These are phyloP conservation scores for Eptatretus atami DNA, from an alignment of 2,797 vertebrate genomes.

Conservation along the genomic window DNA sequence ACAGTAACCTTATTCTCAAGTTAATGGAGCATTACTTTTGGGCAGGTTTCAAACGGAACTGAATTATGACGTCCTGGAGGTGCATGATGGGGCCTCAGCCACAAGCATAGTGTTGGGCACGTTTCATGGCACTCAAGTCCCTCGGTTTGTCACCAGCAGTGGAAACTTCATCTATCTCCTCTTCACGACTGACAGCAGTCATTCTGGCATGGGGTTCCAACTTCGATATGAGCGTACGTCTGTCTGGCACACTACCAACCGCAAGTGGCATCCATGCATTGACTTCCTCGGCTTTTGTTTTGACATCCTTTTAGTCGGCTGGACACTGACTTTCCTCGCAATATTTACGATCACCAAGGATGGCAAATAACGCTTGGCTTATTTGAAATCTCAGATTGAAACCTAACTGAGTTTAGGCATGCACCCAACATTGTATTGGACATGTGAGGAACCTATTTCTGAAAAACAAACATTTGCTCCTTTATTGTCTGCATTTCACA, in stretches of 20 bases:
- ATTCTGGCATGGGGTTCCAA: conserved; percentile 80
- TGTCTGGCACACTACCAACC: neutral
- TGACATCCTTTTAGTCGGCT: no score
- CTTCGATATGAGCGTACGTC: conserved; percentile 84
- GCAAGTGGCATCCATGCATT: no score
- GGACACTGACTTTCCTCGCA: no score
- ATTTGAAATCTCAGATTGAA: no score
- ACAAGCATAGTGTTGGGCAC: conserved; percentile 64
- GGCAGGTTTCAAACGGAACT: conserved; percentile 80
- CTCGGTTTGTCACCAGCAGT: conserved; percentile 95
- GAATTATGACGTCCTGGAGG: conserved; percentile 76
- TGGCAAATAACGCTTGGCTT: no score
- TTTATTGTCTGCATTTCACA: no score
- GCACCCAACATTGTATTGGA: no score
- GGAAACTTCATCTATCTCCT: conserved; percentile 74
- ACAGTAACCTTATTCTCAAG: conserved; percentile 1
- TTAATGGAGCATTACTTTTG: neutral
- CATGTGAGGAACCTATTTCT: no score
- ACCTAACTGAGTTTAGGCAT: no score
- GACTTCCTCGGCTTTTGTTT: no score
- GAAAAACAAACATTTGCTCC: no score
- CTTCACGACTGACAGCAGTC: conserved; percentile 91
- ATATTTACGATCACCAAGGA: no score
- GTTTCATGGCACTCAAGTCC: conserved; percentile 89
- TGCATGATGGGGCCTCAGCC: conserved; percentile 59